Evolutionary conservation across 2,888 invertebrate species (phyloP), one percentile per base, ranked within the genome.

Genomic region (Athalia cordata): DNA sequence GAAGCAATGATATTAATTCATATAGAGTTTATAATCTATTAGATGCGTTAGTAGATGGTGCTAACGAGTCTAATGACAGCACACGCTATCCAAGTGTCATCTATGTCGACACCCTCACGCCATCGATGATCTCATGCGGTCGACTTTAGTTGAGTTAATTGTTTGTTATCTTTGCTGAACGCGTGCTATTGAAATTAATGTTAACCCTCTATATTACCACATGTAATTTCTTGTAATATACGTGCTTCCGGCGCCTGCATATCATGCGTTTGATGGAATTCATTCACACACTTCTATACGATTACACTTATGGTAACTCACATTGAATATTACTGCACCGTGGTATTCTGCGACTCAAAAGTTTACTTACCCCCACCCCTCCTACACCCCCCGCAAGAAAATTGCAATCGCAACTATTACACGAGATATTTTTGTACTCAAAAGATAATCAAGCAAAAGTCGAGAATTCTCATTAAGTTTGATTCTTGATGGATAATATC

Each of bases 161-260:
- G 89, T 89, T 90, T 90, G 89, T 90, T 89, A 90, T 89, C 89
- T 89, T 89, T 89, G 85, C 87, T 85, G 84, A 84, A 89, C 87
- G 86, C 89, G 88, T 88, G 88, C 89, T 89, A 89, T 90, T 89
- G 89, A 89, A 89, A 89, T 90, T 89, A 89, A 90, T 89, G 88
- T 88, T 89, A 89, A 89, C 89, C 87, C 86, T 86, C 83, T 82
- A 83, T 85, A 85, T 86, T 86, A 87, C 67, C 75, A 76, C 67
- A 65, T 80, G 66, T 77, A 29, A 29, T 65, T 86, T 85, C 86
- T 86, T 86, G 86, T 87, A 88, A 88, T 88, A 29, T 29, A 88
- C 85, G 84, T 86, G 86, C 88, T 89, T 89, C 88, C 89, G 89
- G 89, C 86, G 85, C 83, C 82, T 84, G 84, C 86, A 80, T 78